These are phyloP conservation scores for Cantharis rustica DNA, from an alignment of 2,888 invertebrate species.

Conservation along the genomic window DNA sequence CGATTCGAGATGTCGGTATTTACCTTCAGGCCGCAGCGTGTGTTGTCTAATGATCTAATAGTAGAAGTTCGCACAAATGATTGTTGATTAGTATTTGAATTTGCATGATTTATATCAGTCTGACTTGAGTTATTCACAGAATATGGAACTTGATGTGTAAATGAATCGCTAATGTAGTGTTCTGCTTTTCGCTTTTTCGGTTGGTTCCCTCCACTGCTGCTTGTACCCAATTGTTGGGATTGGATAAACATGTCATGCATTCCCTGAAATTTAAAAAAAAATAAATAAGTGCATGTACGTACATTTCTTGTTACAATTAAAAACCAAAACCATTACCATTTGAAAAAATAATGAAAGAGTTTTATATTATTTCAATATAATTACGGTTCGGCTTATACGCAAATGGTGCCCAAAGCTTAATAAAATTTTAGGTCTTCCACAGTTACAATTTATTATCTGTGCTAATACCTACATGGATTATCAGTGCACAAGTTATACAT, in stretches of 20 bases:
- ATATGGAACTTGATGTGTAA: constrained; percentile 52
- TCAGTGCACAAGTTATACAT: not conserved
- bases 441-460: not conserved
- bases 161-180: constrained; percentile 47
- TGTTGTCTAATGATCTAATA: constrained; percentile 70
- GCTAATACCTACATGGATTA: not conserved
- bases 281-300: too few species aligned
- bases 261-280: constrained; percentile 63
- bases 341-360: not conserved
- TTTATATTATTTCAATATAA: not conserved
- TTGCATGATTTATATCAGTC: constrained; percentile 46
- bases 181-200: constrained; percentile 52
- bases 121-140: constrained; percentile 56
- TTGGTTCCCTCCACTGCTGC: constrained; percentile 55
- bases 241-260: constrained; percentile 87
- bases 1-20: not conserved
- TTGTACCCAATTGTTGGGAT: constrained; percentile 63
- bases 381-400: not conserved
- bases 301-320: not conserved
- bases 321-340: too few species aligned
- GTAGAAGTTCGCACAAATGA: constrained; percentile 69
- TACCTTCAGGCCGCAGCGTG: constrained; percentile 70
- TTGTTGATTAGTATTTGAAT: constrained; percentile 54
- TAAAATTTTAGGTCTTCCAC: not conserved
- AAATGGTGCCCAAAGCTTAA: not conserved